Evolutionary conservation across 2,113 vertebrate species (phyloP).

Genomic region (Coregonus clupeaformis): DNA sequence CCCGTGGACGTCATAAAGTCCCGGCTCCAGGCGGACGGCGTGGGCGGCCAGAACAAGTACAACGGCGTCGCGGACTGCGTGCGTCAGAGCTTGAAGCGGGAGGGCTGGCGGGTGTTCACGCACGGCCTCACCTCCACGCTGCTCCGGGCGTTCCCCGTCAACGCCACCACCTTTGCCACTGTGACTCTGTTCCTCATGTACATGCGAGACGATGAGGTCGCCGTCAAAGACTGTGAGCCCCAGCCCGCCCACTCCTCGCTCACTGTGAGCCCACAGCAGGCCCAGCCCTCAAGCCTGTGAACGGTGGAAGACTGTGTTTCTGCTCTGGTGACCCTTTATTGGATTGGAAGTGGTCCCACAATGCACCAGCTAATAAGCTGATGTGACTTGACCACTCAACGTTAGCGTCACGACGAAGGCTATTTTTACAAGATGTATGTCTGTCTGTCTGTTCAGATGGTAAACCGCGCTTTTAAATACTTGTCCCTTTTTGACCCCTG

Average conservation of each 20-base stretch:
- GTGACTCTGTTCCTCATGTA: conserved; percentile 91
- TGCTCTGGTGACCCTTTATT: not conserved
- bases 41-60: conserved; percentile 83
- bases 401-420: not conserved
- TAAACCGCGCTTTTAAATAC: conserved; percentile 62
- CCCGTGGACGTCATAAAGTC: conserved; percentile 96
- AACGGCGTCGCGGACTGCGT: conserved; percentile 85
- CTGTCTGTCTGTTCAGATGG: conserved; percentile 45
- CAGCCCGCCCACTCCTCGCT: conserved; percentile 30
- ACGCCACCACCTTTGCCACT: conserved; percentile 92
- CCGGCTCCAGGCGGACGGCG: conserved; percentile 90
- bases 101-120: conserved; percentile 91
- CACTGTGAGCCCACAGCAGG: conserved; percentile 70
- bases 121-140: conserved; percentile 92
- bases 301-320: not conserved
- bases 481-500: conserved; percentile 32
- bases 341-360: not conserved
- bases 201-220: conserved; percentile 67
- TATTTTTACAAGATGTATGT: conserved; percentile 56
- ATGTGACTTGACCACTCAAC: conserved; percentile 25
- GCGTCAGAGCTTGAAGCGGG: conserved; percentile 81
- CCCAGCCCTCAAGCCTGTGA: conserved; percentile 84
- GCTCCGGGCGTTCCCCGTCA: conserved; percentile 93
- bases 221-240: conserved; percentile 73
- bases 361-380: not conserved